A percentile compares a stretch with the other conserved stretches of the same genome.
These are phyloP conservation scores for Laothoe populi DNA, from an alignment of 2,888 invertebrate genomes.

Conservation along the genomic window DNA sequence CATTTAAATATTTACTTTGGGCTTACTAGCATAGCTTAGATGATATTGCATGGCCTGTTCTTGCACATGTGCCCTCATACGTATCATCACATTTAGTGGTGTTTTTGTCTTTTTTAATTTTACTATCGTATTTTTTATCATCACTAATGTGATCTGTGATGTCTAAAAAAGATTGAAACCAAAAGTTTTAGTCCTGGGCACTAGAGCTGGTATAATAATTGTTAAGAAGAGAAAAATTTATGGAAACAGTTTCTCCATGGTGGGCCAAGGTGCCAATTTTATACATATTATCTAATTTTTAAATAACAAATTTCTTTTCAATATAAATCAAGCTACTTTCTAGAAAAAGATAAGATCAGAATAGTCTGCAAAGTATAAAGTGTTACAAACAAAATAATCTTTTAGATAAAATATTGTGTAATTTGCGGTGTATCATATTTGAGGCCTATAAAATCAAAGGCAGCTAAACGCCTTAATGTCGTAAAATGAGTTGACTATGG, in stretches of 20 bases:
- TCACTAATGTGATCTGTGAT: too few species aligned
- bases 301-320: background rate
- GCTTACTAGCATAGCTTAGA: too few species aligned
- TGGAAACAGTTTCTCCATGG: background rate
- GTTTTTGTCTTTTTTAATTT: too few species aligned
- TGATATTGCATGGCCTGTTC: too few species aligned
- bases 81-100: too few species aligned
- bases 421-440: background rate
- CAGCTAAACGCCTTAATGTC: too few species aligned
- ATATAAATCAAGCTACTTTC: background rate
- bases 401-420: background rate
- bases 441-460: too few species aligned
- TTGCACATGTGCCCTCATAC: too few species aligned
- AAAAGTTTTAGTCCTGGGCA: background rate
- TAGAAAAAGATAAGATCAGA: background rate
- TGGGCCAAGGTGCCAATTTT: background rate
- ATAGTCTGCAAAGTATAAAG: background rate
- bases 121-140: too few species aligned
- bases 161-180: background rate
- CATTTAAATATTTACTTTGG: too few species aligned
- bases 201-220: background rate
- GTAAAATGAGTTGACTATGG: too few species aligned
- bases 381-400: conserved; percentile 5
- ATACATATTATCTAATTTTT: too few species aligned
- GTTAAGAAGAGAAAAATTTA: background rate